Base-by-base conservation (phyloP, 2,888 invertebrate genomes). In the Mythimna lalbum region DNA sequence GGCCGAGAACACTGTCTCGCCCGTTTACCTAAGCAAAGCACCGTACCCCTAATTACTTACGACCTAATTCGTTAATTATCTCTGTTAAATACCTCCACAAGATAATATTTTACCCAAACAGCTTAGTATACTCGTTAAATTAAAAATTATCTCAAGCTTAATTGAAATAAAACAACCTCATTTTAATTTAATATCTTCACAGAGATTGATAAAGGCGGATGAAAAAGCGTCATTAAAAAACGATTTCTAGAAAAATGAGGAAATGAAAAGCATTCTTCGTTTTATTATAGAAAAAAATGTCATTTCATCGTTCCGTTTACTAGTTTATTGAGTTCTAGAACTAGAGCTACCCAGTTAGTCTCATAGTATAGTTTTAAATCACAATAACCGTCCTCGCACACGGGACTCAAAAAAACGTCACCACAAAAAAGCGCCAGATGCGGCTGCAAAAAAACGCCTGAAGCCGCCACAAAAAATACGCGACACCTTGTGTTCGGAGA, bases 161-260 rank as follows among this genome's bases (percentile, higher is more conserved):
- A 62, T 70, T 53, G 47, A 53, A 61, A 70, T 23, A 69, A 71
- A 69, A 59, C 23, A 60, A 71, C 60, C 33, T 52, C n/a, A 43
- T 52, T 52, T 33, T 33, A 60, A 70, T 43, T 71, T 12, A 71
- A 72, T 70, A 53, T 36, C 33, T 70, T 72, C 14, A 33, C 23
- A 39, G 19, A 56, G 39, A 69, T 59, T 31, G 23, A 50, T 57
- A 23, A n/a, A 71, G n/a, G 12, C 10, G 49, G n/a, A 12, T 27
- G 17, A 5, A 1, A 12, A 50, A 27, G 12, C 7, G 60, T 33
- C 23, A 27, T 70, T 69, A 71, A 52, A 43, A 71, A 33, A 33
- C n/a, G 6, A 33, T 71, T 71, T 33, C 59, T 17, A 43, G 9
- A 10, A 33, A 70, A 59, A 57, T 50, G 21, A 2, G 27, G 17